These are phyloP conservation scores for Drosophila mauritiana DNA, from an alignment of 1,140 invertebrate genomes.

Conservation along the genomic window DNA sequence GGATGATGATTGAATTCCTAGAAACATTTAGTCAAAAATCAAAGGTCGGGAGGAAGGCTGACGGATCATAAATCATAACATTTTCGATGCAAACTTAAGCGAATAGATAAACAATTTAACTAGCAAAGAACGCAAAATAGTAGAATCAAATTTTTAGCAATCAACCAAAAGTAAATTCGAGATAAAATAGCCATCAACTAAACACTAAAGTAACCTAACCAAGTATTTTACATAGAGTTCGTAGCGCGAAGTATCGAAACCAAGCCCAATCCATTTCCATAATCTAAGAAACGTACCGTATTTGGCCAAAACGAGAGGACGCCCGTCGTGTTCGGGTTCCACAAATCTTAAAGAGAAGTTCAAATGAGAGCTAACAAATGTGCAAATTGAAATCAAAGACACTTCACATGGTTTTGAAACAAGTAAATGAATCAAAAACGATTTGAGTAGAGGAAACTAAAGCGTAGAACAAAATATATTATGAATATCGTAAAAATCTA, in stretches of 20 bases:
- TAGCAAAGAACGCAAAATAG: constrained; percentile 51
- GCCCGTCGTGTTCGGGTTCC: constrained; percentile 4
- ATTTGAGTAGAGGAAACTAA: constrained; percentile 54
- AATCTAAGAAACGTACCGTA: constrained; percentile 62
- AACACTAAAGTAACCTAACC: constrained; percentile 58
- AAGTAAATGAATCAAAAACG: constrained; percentile 50
- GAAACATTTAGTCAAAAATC: constrained; percentile 20
- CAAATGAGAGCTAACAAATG: constrained; percentile 62
- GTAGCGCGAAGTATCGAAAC: constrained; percentile 40
- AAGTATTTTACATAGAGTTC: constrained; percentile 73
- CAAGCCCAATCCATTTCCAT: constrained; percentile 56
- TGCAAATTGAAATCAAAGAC: constrained; percentile 76
- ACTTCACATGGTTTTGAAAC: constrained; percentile 68
- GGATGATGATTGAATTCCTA: constrained; percentile 16
- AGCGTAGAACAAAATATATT: constrained; percentile 72
- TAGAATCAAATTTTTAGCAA: constrained; percentile 58
- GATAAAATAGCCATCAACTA: constrained; percentile 53
- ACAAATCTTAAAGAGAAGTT: constrained; percentile 4
- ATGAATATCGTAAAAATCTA: constrained; percentile 52
- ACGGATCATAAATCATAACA: constrained; percentile 10
- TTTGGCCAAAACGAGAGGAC: constrained; percentile 53
- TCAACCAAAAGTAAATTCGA: constrained; percentile 41
- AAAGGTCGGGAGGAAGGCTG: not conserved
- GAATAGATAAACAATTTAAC: constrained; percentile 58
- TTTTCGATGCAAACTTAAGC: constrained; percentile 46